Evolutionary conservation across 37 sponge, comb jelly and placozoan species (phyloP).

Genomic region (Ephydatia muelleri): DNA sequence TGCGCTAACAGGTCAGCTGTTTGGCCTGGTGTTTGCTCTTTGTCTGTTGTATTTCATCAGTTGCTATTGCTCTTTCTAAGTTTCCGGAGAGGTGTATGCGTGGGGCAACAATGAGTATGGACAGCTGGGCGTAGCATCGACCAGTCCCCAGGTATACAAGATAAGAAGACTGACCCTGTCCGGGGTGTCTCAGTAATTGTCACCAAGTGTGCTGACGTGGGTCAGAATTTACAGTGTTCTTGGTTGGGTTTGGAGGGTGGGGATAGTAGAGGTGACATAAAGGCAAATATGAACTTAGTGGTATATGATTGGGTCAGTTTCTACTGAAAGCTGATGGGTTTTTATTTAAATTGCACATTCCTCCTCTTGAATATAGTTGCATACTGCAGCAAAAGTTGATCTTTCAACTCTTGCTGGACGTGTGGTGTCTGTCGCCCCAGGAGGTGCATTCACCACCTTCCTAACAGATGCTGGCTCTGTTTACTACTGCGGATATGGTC

Average conservation of each 20-base stretch:
- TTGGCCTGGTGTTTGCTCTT: background rate
- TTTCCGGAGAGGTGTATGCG: constrained; percentile 23
- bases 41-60: background rate
- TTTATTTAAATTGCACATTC: background rate
- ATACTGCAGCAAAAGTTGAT: background rate
- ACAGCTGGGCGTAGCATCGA: constrained; percentile 22
- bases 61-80: background rate
- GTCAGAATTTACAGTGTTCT: too few relatives aligned
- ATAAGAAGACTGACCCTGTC: too few relatives aligned
- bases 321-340: background rate
- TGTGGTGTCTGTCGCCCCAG: constrained; percentile 42
- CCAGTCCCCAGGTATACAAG: background rate
- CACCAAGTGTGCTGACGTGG: background rate
- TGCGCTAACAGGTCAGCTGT: constrained; percentile 42
- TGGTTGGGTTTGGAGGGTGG: too few relatives aligned
- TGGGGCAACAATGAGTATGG: constrained; percentile 78
- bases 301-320: too few relatives aligned
- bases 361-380: background rate
- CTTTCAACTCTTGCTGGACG: background rate
- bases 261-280: too few relatives aligned
- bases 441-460: constrained; percentile 53
- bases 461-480: constrained; percentile 20
- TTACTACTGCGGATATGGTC: too few relatives aligned
- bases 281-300: too few relatives aligned
- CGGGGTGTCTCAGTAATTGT: too few relatives aligned